Evolutionary conservation across 2,888 invertebrate genomes (phyloP).

Genomic region (Romanomermis culicivorax): DNA sequence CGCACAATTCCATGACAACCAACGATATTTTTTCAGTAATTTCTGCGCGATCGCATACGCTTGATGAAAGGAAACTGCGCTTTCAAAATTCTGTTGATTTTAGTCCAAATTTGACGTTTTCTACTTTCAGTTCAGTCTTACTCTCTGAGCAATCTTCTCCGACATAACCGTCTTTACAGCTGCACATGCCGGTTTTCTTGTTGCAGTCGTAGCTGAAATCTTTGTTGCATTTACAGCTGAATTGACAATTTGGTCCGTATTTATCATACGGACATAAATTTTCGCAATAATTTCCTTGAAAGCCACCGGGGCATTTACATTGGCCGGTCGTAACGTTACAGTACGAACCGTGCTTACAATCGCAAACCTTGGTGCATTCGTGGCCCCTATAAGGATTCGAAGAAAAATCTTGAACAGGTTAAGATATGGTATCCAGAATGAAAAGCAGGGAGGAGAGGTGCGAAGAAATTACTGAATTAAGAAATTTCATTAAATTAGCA

Average conservation of each 20-base stretch:
- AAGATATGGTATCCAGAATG: not conserved
- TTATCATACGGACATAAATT: not conserved
- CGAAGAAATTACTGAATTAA: too few species aligned
- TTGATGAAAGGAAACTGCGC: too few species aligned
- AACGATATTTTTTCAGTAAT: too few species aligned
- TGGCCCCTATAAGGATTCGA: slow-evolving; percentile 4
- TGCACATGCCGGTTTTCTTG: not conserved
- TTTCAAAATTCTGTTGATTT: too few species aligned
- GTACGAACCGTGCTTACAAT: slow-evolving; percentile 10
- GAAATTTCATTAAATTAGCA: too few species aligned
- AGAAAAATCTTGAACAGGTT: not conserved
- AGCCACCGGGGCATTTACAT: slow-evolving; percentile 5
- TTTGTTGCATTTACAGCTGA: not conserved
- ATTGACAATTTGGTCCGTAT: not conserved
- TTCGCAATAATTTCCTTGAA: slow-evolving; percentile 2
- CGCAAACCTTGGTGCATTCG: slow-evolving; percentile 15
- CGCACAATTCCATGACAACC: too few species aligned
- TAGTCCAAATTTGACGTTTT: too few species aligned
- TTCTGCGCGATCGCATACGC: too few species aligned
- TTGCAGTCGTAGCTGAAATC: not conserved
- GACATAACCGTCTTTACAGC: not conserved
- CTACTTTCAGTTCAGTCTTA: too few species aligned
- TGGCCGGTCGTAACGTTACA: slow-evolving; percentile 3
- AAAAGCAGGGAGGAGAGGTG: not conserved
- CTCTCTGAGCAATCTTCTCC: slow-evolving; percentile 1